Evolutionary conservation across 2,888 invertebrate genomes (phyloP), one percentile per base, ranked within the genome.

Genomic region (Zele albiditarsus): DNA sequence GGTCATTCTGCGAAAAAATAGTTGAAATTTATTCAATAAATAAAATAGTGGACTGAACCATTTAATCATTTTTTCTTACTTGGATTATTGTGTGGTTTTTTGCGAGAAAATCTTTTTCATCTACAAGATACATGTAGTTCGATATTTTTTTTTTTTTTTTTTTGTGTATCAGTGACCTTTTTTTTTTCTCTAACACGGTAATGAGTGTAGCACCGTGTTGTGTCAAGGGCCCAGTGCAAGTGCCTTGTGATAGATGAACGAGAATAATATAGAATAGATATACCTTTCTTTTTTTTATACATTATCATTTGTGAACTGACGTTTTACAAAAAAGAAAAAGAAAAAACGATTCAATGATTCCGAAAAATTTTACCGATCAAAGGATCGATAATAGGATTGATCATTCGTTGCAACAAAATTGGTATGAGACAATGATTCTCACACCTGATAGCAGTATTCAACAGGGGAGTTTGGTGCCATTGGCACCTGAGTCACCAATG

Each of bases 361-460:
- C 70, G 0, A 70, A 74, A 70, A 8, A 46, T 27, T 20, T 70
- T 6, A 57, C 57, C 20, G 74, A 74, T 27, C 62, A 68, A 23
- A 65, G 72, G n/a, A 69, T 73, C 42, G 76, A 73, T 27, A 67
- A 67, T 60, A 67, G 71, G 12, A 57, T 67, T 12, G 75, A 71
- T 67, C 60, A 68, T 6, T 65, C 65, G 49, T 67, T 69, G 53
- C 74, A 74, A 38, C 58, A 53, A 53, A n/a, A 28, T 33, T 74
- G 74, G 75, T 75, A 67, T 10, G 75, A 75, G n/a, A 60, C 71
- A 10, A 94, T 94, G 93, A 91, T 91, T 84, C 91, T 94, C 87
- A 92, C 93, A 85, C 93, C 94, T 87, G 94, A 94, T 89, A 94
- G 93, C 89, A 92, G 92, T 84, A 91, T 91, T 86, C 91, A 79